phyloP scores from a whole-genome alignment of 2,888 invertebrate genomes.

The Hyppa rectilinea region DNA sequence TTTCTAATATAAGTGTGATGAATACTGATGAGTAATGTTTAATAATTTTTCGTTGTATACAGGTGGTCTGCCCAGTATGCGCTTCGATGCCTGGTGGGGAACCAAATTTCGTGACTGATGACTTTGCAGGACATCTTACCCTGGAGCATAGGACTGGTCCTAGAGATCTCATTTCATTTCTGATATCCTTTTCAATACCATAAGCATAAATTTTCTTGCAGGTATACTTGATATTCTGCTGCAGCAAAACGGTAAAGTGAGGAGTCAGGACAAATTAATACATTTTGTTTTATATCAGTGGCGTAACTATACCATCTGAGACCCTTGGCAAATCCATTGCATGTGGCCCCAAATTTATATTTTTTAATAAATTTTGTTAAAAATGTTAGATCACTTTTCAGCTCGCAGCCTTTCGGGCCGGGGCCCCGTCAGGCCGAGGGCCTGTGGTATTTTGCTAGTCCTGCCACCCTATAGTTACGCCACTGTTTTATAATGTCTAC shows the following conservation, averaged over 20 bases:
- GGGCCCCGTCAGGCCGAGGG: too few species aligned
- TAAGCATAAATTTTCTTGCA: not conserved
- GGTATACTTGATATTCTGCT: not conserved
- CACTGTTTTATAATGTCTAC: not conserved
- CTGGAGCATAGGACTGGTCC: conserved; percentile 97
- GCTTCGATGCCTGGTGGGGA: conserved; percentile 99
- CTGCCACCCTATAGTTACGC: too few species aligned
- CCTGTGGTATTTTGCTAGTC: too few species aligned
- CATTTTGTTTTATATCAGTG: too few species aligned
- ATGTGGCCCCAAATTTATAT: too few species aligned
- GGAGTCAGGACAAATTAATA: too few species aligned
- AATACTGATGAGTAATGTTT: not conserved
- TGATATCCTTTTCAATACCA: conserved; percentile 92
- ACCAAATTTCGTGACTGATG: conserved; percentile 99
- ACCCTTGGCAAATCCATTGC: too few species aligned
- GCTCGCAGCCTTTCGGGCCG: too few species aligned
- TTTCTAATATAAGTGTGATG: too few species aligned
- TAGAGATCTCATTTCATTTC: conserved; percentile 97
- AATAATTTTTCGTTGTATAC: conserved; percentile 54
- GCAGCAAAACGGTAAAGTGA: not conserved
- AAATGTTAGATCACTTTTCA: too few species aligned
- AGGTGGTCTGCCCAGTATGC: conserved; percentile 98
- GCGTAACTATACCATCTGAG: too few species aligned
- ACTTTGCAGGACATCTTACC: conserved; percentile 98
- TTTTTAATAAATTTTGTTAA: too few species aligned